Evolutionary conservation across 2,888 invertebrate genomes (phyloP), one percentile per base, ranked within the genome.

Genomic region (Gibbula magus): DNA sequence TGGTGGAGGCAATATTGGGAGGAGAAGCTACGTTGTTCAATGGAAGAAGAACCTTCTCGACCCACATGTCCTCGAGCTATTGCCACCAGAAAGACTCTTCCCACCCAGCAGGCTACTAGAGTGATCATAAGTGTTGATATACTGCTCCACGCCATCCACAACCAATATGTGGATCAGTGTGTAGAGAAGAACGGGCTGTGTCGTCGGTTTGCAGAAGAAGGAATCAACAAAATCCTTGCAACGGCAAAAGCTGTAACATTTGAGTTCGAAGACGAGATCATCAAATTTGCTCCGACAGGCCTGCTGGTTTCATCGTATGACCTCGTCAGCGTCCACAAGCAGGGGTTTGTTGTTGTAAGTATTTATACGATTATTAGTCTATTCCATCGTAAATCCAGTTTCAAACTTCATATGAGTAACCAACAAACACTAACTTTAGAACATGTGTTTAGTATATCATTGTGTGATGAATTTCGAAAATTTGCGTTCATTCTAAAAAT

Each of bases 41-140:
- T 81, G 75, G 51, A 73, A 20, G 52, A 78, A 73, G 39, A 79
- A 54, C 39, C 78, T 70, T 79, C 75, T 73, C 20, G 20, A 10
- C 51, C 39, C 25, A n/a, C 39, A 22, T 25, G 45, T 39, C 52
- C 54, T 29, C 74, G 45, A 0, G 16, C 53, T n/a, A 70, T 53
- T 61, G 29, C 77, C 77, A 22, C 39, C 32, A 39, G 25, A 76
- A 75, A 77, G 18, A 76, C 22, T 3, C 25, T 45, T 2, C 79
- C 81, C 0, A 77, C 80, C 0, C 75, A 84, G 32, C 67, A 73
- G n/a, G 86, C 88, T 1, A 85, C 88, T 16, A 83, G 85, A 25
- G 79, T 89, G 10, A 88, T 90, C 5, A 66, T 80, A 35, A 81
- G 84, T 0, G 86, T 88, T 3, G 89, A 89, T 77, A 77, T 88